Conservation (phyloP, 2,113 vertebrate genomes). For the Sisor rabdophorus region DNA sequence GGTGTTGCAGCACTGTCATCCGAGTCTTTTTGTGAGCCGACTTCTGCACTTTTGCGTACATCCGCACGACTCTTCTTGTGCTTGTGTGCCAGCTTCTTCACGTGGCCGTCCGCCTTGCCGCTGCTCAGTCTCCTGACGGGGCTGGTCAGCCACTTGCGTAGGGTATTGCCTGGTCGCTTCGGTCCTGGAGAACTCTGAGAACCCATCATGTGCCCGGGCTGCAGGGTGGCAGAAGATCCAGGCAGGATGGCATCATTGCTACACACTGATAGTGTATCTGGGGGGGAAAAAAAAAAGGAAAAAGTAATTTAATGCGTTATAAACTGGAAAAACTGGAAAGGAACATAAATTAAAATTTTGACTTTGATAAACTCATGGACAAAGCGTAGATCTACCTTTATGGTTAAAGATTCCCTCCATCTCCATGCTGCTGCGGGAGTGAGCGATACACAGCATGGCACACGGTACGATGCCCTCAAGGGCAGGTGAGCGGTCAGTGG, state of each 20-base stretch:
- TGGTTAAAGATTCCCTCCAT: conserved; percentile 99
- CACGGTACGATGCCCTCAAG: conserved; percentile 93
- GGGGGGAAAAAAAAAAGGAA: background rate
- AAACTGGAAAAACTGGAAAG: background rate
- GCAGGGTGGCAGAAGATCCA: conserved; percentile 85
- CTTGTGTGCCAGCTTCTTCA: conserved; percentile 94
- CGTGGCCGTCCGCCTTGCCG: conserved; percentile 92
- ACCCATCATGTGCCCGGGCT: conserved; percentile 83
- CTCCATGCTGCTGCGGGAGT: conserved; percentile 97
- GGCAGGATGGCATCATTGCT: conserved; percentile 94
- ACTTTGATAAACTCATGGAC: background rate
- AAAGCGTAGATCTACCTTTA: conserved; percentile 71
- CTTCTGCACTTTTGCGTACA: conserved; percentile 87
- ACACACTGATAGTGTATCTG: conserved; percentile 93
- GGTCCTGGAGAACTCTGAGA: conserved; percentile 92
- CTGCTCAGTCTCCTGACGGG: conserved; percentile 94
- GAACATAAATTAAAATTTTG: background rate
- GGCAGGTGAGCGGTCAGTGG: conserved; percentile 90
- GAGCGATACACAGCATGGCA: conserved; percentile 93
- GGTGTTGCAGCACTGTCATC: conserved; percentile 95
- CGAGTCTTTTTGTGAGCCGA: conserved; percentile 90
- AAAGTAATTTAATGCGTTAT: background rate
- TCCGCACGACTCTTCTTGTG: conserved; percentile 91
- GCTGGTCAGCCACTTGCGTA: conserved; percentile 97
- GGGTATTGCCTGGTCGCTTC: conserved; percentile 94